Percentiles rank a stretch among this genome's conserved stretches.
Evolutionary conservation across 2,797 vertebrate genomes (phyloP).

Genomic region (Chaetophractus vellerosus): DNA sequence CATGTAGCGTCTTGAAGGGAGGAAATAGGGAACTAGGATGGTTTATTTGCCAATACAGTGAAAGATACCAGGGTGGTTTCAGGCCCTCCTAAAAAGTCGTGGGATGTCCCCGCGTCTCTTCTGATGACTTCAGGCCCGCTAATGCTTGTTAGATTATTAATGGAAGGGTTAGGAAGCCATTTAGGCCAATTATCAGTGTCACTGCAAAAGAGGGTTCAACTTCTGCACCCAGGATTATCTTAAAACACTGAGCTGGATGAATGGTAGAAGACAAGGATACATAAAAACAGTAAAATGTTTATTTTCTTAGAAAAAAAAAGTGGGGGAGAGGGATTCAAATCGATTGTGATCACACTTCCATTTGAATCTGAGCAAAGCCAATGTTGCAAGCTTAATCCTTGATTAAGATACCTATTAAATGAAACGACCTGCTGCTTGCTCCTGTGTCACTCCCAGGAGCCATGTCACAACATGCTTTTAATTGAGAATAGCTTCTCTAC

Average conservation of each 20-base stretch:
- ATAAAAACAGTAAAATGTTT: conserved; percentile 94
- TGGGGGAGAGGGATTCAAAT: conserved; percentile 88
- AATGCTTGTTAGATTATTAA: not conserved
- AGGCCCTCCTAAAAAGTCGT: conserved; percentile 10
- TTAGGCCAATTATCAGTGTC: not conserved
- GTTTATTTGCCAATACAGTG: conserved; percentile 8
- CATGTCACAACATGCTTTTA: conserved; percentile 87
- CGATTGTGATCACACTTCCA: conserved; percentile 91
- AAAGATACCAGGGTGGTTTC: not conserved
- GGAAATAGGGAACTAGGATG: not conserved
- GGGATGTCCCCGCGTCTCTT: not conserved
- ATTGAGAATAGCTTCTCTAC: conserved; percentile 80
- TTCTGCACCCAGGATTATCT: conserved; percentile 60
- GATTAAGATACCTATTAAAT: conserved; percentile 85
- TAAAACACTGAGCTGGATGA: conserved; percentile 84
- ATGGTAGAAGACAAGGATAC: conserved; percentile 91
- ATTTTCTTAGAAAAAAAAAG: conserved; percentile 92
- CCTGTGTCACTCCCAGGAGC: conserved; percentile 85
- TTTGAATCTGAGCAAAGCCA: conserved; percentile 89
- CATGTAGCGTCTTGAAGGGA: not conserved
- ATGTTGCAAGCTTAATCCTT: conserved; percentile 88
- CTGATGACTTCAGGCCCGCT: conserved; percentile 8
- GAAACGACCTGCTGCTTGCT: conserved; percentile 84
- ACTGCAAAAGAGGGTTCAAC: conserved; percentile 39
- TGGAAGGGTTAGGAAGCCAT: not conserved